A percentile compares a stretch with the other conserved stretches of the same genome.
Evolutionary conservation across 1,140 invertebrate species (phyloP).

Genomic region (Euura lappo): DNA sequence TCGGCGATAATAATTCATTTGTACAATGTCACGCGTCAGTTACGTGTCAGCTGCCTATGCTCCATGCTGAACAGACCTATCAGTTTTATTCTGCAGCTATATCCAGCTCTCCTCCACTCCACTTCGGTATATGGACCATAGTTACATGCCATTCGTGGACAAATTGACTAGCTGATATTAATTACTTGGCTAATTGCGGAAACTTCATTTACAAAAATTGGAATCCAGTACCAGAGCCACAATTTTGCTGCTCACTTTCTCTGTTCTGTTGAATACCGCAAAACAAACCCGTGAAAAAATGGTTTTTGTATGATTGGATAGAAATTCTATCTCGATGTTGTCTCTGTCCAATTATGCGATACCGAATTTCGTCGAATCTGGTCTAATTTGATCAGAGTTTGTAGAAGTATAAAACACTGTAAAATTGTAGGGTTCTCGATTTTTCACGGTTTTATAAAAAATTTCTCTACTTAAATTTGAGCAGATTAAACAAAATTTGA

Average conservation of each 20-base stretch:
- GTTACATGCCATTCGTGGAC: background rate
- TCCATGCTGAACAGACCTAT: background rate
- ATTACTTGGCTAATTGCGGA: background rate
- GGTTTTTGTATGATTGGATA: too few relatives aligned
- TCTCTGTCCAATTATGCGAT: too few relatives aligned
- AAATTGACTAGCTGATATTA: conserved; percentile 3
- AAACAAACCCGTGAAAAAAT: too few relatives aligned
- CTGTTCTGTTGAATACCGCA: too few relatives aligned
- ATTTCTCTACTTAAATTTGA: too few relatives aligned
- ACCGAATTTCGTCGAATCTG: too few relatives aligned
- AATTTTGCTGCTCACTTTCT: background rate
- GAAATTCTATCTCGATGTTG: too few relatives aligned
- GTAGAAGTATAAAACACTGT: too few relatives aligned
- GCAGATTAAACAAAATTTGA: too few relatives aligned
- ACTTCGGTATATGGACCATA: background rate
- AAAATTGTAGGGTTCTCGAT: too few relatives aligned
- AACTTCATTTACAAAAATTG: background rate
- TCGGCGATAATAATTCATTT: background rate
- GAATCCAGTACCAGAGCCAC: background rate
- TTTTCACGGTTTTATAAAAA: too few relatives aligned
- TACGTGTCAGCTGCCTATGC: background rate
- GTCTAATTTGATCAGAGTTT: too few relatives aligned
- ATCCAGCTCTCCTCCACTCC: background rate
- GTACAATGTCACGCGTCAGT: background rate
- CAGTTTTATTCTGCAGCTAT: background rate